These are phyloP conservation scores for Nycticebus coucang DNA, from an alignment of 2,113 vertebrate species.

Conservation along the genomic window DNA sequence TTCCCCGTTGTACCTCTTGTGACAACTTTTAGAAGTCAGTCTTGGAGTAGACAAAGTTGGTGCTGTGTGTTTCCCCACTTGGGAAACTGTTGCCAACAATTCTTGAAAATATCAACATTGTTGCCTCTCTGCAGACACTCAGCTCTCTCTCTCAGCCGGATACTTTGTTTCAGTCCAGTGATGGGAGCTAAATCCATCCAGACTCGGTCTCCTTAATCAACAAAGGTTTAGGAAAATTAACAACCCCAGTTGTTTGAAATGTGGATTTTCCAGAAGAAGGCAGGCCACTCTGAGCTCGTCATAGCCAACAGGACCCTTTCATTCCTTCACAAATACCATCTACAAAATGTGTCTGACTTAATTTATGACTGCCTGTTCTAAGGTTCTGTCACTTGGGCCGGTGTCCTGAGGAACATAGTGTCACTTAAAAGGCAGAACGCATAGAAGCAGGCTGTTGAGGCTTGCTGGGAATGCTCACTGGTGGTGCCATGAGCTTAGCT, in stretches of 20 bases:
- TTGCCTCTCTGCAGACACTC: neutral
- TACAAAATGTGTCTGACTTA: neutral
- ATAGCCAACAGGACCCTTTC: neutral
- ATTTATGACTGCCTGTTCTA: neutral
- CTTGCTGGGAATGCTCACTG: neutral
- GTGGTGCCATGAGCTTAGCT: neutral
- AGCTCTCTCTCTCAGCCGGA: neutral
- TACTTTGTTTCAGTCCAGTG: constrained; percentile 40
- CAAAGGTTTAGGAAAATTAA: neutral
- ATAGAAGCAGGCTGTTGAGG: neutral
- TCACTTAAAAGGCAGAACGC: neutral
- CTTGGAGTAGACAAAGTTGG: neutral
- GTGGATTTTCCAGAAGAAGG: neutral
- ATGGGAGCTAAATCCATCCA: neutral
- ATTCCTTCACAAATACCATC: neutral
- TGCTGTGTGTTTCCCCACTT: neutral
- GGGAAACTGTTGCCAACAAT: neutral
- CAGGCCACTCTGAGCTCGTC: fast-evolving
- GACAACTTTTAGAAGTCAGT: neutral
- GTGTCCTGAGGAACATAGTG: neutral
- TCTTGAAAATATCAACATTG: neutral
- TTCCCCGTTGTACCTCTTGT: neutral
- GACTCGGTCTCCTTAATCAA: constrained; percentile 27
- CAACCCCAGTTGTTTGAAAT: neutral
- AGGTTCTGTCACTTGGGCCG: neutral